Evolutionary conservation across 2,888 invertebrate species (phyloP), one percentile per base, ranked within the genome.

Genomic region (Drosophila stalkeri): DNA sequence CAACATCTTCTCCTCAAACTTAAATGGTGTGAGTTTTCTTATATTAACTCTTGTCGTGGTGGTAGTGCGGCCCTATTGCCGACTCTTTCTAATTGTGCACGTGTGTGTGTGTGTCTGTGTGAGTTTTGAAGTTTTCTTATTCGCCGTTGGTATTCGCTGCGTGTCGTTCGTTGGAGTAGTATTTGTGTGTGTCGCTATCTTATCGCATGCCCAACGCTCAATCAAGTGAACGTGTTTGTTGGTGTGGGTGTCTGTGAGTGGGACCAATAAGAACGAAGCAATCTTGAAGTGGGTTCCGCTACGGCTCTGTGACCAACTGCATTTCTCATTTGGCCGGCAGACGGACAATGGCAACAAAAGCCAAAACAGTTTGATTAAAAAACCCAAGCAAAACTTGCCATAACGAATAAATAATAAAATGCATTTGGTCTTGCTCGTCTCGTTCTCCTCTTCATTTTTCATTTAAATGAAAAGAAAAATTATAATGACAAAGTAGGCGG

Each of bases 401-500:
- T 64, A 67, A 75, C 79, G 70, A 83, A 86, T 82, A 88, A 83
- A 86, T 87, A 84, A 81, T 86, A 85, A 85, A 88, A 88, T 90
- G 88, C 86, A 86, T 88, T 90, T 85, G 75, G 66, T 69, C 75
- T 74, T 41, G 47, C 55, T 47, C 59, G 52, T 72, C 66, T n/a
- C 37, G 12, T 44, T 57, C 33, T n/a, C 23, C 54, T 65, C 59
- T 46, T 23, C 57, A 72, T 73, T 61, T 79, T 64, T 76, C 74
- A 71, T 82, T 79, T 62, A 62, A 72, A 72, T 76, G 69, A 90
- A 86, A 88, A 80, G 80, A 75, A 86, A 75, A 85, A 80, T 82
- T 71, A 70, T 57, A 71, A 90, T 90, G 80, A 85, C 86, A 85
- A 90, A 85, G 90, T 90, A 90, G 88, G 88, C 82, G 90, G 72